phyloP scores from a whole-genome alignment of 23 tunicate species.

The Ciona savignyi region DNA sequence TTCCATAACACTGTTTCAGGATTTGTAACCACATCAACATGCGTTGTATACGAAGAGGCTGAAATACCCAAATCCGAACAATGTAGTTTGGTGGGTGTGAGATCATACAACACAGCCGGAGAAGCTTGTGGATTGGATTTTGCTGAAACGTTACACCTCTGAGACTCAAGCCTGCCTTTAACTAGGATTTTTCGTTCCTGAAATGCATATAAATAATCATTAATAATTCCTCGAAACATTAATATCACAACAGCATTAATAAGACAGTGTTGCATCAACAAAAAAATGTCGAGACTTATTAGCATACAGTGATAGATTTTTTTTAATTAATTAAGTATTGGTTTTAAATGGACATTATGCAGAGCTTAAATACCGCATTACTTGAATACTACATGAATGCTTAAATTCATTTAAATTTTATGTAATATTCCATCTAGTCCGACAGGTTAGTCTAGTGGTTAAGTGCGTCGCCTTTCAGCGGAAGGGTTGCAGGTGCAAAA shows the following conservation, averaged over 20 bases:
- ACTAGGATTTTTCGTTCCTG: slow-evolving; percentile 62
- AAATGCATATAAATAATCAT: neutral
- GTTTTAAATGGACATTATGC: too few relatives aligned
- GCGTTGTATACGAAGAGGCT: neutral
- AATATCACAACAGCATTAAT: neutral
- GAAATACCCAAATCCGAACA: slow-evolving; percentile 8
- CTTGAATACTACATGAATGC: too few relatives aligned
- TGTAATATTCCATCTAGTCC: too few relatives aligned
- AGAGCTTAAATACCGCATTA: too few relatives aligned
- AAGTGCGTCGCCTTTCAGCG: too few relatives aligned
- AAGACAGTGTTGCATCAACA: too few relatives aligned
- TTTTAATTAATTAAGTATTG: too few relatives aligned
- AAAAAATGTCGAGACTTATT: too few relatives aligned
- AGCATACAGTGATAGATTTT: too few relatives aligned
- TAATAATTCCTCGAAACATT: neutral
- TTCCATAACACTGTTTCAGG: slow-evolving; percentile 30
- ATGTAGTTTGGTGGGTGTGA: slow-evolving; percentile 10
- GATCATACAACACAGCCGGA: slow-evolving; percentile 8
- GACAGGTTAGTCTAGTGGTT: too few relatives aligned
- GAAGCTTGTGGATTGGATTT: neutral
- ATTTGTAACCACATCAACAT: neutral
- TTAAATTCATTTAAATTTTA: too few relatives aligned
- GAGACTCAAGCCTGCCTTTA: slow-evolving; percentile 26
- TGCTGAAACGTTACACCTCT: neutral
- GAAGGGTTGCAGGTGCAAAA: too few relatives aligned